These are phyloP conservation scores for Siniperca undulata DNA, from an alignment of 2,797 vertebrate genomes.

Conservation along the genomic window DNA sequence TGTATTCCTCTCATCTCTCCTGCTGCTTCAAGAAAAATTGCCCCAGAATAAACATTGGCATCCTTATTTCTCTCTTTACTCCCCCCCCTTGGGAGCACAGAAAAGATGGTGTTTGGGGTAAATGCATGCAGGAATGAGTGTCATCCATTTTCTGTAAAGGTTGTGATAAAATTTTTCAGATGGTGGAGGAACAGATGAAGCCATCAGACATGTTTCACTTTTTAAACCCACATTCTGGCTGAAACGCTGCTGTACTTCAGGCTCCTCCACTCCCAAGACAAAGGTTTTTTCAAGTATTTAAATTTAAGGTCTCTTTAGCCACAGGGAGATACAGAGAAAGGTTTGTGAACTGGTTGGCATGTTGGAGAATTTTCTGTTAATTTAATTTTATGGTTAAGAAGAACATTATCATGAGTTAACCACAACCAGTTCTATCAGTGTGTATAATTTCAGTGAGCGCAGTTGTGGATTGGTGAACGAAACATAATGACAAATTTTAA, in stretches of 20 bases:
- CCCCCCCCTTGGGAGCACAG: neutral
- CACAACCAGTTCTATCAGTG: neutral
- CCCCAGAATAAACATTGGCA: conserved; percentile 9
- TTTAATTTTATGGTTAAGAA: conserved; percentile 26
- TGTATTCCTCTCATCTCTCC: conserved; percentile 25
- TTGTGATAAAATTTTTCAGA: neutral
- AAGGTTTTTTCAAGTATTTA: conserved; percentile 23
- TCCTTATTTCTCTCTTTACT: neutral
- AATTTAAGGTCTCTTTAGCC: neutral
- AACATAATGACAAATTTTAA: neutral
- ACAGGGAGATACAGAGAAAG: conserved; percentile 12
- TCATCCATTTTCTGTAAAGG: conserved; percentile 9
- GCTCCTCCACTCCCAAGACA: neutral
- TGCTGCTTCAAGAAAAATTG: neutral
- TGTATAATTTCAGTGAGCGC: neutral
- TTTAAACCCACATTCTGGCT: neutral
- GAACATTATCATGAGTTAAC: conserved; percentile 9
- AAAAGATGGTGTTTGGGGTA: conserved; percentile 1
- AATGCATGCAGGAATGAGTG: neutral
- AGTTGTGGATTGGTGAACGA: neutral
- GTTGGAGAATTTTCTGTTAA: neutral
- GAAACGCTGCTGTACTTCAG: neutral
- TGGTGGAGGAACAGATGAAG: neutral
- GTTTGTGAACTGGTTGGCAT: neutral
- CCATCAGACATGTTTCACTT: neutral